Evolutionary conservation across 2,888 invertebrate genomes (phyloP), one percentile per base, ranked within the genome.

Genomic region (Eupelmus urozonus): DNA sequence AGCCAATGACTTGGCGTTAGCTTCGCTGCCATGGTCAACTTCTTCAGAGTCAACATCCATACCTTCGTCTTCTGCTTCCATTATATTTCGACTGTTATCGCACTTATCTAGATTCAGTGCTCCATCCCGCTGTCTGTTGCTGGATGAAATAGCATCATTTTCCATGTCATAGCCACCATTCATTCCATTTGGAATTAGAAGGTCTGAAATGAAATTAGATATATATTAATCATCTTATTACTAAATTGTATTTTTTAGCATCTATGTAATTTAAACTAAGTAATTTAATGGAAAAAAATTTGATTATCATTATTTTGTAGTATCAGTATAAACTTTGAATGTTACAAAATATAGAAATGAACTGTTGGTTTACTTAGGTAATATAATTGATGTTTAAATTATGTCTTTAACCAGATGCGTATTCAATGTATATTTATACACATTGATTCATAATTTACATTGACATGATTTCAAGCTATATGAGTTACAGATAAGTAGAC

Each of bases 111-210:
- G 45, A 18, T 53, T 45, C 11, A 81, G 82, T 82, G 81, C 84
- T 45, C 84, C 83, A 40, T 85, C 82, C 60, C 85, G 82, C 67
- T 85, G 87, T 74, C 85, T 82, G 42, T 83, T 83, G 25, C 84
- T 85, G 71, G 86, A 86, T 42, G 87, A 86, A 51, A 84, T 83
- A 74, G 84, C 87, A 45, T 83, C 86, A n/a, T 83, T 84, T 18
- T 85, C 85, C 40, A 83, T 82, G 67, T 87, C 88, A 81, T 86
- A 88, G 70, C 85, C 87, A 51, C 91, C 91, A 82, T 91, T 91
- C 79, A 91, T 85, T 73, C 91, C 91, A 81, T 91, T 91, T 76
- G 89, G 85, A 83, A 90, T 90, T 78, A 88, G 82, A 76, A 82
- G 83, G 85, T 89, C 90, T 90, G 83, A 51, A 88, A 88, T 78